Conservation (phyloP, 2,888 invertebrate species). For the Scaeva pyrastri region DNA sequence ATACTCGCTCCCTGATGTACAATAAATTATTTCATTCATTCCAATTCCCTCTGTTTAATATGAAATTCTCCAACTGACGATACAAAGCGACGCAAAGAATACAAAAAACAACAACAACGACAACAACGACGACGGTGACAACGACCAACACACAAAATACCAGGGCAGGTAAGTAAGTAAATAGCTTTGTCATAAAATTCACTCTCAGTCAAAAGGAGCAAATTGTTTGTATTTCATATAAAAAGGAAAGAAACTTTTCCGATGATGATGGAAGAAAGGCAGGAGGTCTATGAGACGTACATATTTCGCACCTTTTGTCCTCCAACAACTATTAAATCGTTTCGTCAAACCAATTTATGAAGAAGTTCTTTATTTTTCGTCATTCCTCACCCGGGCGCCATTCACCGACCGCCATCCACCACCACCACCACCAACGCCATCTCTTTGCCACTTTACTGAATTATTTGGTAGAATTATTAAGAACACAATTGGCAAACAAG, state of each 20-base stretch:
- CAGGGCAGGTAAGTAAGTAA: background rate
- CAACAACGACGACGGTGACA: background rate
- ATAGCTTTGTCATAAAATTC: conserved; percentile 12
- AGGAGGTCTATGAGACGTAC: background rate
- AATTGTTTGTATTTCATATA: background rate
- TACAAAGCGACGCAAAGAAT: too few species aligned
- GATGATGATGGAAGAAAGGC: background rate
- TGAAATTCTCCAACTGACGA: conserved; percentile 13
- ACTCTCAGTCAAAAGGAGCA: background rate
- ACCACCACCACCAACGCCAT: too few species aligned
- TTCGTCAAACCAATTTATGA: conserved; percentile 4
- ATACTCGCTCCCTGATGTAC: conserved; percentile 27
- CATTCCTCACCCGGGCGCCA: too few species aligned
- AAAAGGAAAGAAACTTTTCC: background rate
- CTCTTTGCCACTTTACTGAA: background rate
- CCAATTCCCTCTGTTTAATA: conserved; percentile 40
- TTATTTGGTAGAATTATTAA: background rate
- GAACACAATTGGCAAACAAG: background rate
- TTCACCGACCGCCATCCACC: too few species aligned
- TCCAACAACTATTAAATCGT: conserved; percentile 1
- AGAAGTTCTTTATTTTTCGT: conserved; percentile 2
- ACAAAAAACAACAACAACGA: background rate
- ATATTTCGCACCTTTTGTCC: background rate
- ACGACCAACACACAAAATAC: background rate
- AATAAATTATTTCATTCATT: conserved; percentile 39